Evolutionary conservation across 1,140 invertebrate genomes (phyloP).

Genomic region (Brachionus koreanus): DNA sequence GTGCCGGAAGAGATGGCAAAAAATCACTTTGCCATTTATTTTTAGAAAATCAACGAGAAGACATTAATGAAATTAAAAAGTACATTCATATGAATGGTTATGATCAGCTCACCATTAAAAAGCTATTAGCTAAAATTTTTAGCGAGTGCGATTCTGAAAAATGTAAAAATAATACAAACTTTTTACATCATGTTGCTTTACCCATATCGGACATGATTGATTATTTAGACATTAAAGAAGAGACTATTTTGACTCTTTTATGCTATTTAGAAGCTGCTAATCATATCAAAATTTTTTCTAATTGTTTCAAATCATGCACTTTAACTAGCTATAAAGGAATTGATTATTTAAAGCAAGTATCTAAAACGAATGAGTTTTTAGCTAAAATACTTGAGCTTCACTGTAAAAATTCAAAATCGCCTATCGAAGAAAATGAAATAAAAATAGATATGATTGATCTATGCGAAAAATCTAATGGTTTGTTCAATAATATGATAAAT

Average conservation of each 20-base stretch:
- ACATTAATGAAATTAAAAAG: conserved; percentile 33
- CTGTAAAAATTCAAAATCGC: conserved; percentile 63
- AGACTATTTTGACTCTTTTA: conserved; percentile 45
- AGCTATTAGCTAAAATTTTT: conserved; percentile 13
- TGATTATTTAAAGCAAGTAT: conserved; percentile 61
- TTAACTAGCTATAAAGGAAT: conserved; percentile 67
- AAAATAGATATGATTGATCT: conserved; percentile 81
- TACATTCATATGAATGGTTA: conserved; percentile 35
- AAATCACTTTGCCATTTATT: conserved; percentile 84
- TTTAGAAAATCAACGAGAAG: conserved; percentile 46
- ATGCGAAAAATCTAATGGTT: conserved; percentile 66
- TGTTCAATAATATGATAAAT: background rate
- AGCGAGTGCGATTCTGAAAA: conserved; percentile 13
- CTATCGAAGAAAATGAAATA: conserved; percentile 66
- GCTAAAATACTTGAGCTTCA: conserved; percentile 78
- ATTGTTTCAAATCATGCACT: conserved; percentile 64
- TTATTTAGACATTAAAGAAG: conserved; percentile 41
- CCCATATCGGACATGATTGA: conserved; percentile 42
- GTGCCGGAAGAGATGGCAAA: conserved; percentile 82
- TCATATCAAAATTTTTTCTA: conserved; percentile 70
- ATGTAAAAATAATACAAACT: background rate
- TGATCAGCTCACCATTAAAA: conserved; percentile 24
- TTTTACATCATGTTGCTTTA: conserved; percentile 21
- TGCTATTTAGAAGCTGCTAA: conserved; percentile 54
- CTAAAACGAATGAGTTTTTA: conserved; percentile 64